Percentiles rank a stretch among this genome's conserved stretches.
These are phyloP conservation scores for Corydoras maculifer DNA, from an alignment of 2,113 vertebrate genomes.

Conservation along the genomic window DNA sequence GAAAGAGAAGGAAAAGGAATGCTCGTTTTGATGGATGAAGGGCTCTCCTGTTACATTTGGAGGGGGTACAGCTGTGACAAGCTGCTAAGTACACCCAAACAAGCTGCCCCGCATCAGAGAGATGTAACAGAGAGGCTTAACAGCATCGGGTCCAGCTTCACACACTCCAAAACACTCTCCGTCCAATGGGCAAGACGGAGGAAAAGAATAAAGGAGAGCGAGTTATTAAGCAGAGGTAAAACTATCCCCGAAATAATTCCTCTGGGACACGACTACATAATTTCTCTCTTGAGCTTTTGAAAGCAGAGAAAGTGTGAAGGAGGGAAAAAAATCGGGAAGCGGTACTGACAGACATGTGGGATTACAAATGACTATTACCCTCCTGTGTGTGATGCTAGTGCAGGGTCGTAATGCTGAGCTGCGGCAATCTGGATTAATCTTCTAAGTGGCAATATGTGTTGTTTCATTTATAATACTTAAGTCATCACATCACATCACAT, in stretches of 20 bases:
- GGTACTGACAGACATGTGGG: conserved; percentile 65
- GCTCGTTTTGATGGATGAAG: conserved; percentile 73
- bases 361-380: conserved; percentile 62
- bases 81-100: conserved; percentile 82
- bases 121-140: conserved; percentile 57
- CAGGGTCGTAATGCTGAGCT: too few relatives aligned
- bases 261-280: conserved; percentile 18
- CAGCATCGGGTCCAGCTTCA: conserved; percentile 54
- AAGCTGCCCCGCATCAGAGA: conserved; percentile 72
- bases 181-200: conserved; percentile 44
- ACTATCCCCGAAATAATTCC: conserved; percentile 15
- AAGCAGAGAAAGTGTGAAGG: conserved; percentile 39
- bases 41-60: conserved; percentile 75
- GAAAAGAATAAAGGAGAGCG: conserved; percentile 57
- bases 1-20: conserved; percentile 46
- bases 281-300: conserved; percentile 10
- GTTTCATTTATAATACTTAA: too few relatives aligned
- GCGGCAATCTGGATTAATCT: too few relatives aligned
- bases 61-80: conserved; percentile 83
- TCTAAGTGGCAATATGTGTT: too few relatives aligned
- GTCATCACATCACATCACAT: too few relatives aligned
- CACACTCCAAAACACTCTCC: conserved; percentile 66
- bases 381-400: conserved; percentile 50
- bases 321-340: conserved; percentile 49
- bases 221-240: conserved; percentile 59